phyloP scores from a whole-genome alignment of 2,113 vertebrate genomes.

The Regulus satrapa region DNA sequence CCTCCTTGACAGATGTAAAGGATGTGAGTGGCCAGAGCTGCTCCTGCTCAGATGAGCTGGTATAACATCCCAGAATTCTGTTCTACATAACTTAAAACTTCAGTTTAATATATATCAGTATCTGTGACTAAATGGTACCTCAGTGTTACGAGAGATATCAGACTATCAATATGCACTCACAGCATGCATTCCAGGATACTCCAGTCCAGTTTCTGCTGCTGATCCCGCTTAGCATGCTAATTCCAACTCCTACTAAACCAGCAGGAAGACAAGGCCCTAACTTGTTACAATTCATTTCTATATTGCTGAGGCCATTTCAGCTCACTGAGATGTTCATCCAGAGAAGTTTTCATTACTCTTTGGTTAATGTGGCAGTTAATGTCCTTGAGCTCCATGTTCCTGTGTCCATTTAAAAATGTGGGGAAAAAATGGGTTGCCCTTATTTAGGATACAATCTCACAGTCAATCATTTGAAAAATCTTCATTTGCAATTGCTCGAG shows the following conservation, averaged over 20 bases:
- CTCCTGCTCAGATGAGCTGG: not conserved
- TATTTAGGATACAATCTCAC: constrained; percentile 20
- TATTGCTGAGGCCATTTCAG: constrained; percentile 65
- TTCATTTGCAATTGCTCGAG: constrained; percentile 40
- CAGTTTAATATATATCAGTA: not conserved
- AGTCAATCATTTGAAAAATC: constrained; percentile 44
- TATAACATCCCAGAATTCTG: not conserved
- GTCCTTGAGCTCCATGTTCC: constrained; percentile 63
- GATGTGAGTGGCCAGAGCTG: not conserved
- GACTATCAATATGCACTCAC: not conserved
- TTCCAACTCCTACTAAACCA: constrained; percentile 47
- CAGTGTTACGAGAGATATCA: not conserved
- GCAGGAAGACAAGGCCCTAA: constrained; percentile 64
- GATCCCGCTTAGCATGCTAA: constrained; percentile 19
- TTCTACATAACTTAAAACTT: not conserved
- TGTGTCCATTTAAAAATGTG: constrained; percentile 61
- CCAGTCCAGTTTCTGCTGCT: not conserved
- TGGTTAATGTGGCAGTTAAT: constrained; percentile 80
- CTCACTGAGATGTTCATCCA: constrained; percentile 72
- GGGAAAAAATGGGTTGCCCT: not conserved
- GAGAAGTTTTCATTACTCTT: constrained; percentile 75
- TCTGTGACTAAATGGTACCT: not conserved
- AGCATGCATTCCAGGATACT: not conserved
- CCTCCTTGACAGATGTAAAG: not conserved
- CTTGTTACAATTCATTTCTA: constrained; percentile 74